Percentiles rank a stretch among this genome's conserved stretches.
These are phyloP conservation scores for Drosophila fulvimacula DNA, from an alignment of 2,888 invertebrate genomes.

Conservation along the genomic window DNA sequence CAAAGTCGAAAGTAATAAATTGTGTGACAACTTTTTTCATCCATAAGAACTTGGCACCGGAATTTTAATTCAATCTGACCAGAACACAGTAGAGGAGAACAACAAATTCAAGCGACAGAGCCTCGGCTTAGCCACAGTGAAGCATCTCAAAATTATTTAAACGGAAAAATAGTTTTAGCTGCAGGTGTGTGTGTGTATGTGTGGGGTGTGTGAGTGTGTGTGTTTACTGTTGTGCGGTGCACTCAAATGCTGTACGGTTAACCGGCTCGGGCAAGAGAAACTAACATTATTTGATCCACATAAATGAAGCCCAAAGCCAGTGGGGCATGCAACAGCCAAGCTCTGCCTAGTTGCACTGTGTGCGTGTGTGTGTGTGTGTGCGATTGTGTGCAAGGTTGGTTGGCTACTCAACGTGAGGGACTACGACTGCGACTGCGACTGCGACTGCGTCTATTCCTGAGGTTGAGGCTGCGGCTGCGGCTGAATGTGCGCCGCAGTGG, in stretches of 20 bases:
- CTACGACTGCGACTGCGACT: conserved; percentile 25
- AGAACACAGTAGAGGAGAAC: conserved; percentile 1
- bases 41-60: conserved; percentile 35
- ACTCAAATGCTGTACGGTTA: conserved; percentile 55
- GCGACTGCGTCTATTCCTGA: conserved; percentile 36
- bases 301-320: conserved; percentile 71
- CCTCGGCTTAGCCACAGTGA: conserved; percentile 47
- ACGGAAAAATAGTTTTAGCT: conserved; percentile 58
- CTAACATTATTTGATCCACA: conserved; percentile 65
- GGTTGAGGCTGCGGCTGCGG: conserved; percentile 29
- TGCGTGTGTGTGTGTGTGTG: conserved; percentile 3
- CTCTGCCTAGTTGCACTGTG: conserved; percentile 25
- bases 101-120: conserved; percentile 44
- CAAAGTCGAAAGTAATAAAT: conserved; percentile 65
- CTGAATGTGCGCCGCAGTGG: conserved; percentile 72
- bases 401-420: conserved; percentile 60
- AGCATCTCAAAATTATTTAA: conserved; percentile 64
- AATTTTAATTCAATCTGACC: conserved; percentile 59
- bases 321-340: conserved; percentile 40
- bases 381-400: conserved; percentile 28
- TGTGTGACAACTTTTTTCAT: conserved; percentile 45
- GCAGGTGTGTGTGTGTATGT: conserved; percentile 14
- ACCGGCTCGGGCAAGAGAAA: conserved; percentile 49
- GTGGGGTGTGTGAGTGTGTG: conserved; percentile 1
- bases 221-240: conserved; percentile 27